Base-by-base conservation (phyloP, 2,888 invertebrate genomes). In the Argyresthia goedartella region DNA sequence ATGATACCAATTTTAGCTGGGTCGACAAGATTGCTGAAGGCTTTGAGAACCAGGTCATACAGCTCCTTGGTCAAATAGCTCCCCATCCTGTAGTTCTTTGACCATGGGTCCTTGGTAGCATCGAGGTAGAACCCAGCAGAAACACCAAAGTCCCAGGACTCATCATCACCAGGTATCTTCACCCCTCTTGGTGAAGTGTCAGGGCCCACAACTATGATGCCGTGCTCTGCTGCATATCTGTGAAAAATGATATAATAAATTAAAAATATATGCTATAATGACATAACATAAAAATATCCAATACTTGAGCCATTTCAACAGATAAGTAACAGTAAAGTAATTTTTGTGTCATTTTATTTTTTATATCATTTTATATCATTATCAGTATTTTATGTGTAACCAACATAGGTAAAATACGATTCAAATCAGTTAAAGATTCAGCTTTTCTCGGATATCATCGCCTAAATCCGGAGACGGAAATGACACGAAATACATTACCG, bases 51-150 rank as follows among this genome's bases (percentile, higher is more conserved):
- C 49, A 97, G 62, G 42, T 89, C 88, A 55, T 93, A 91, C 47
- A 98, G 81, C 80, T 98, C 98, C 53, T 90, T 89, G 8, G 95
- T 95, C n/a, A 99, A 84, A 65, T 99, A 99, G 56, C 93, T 94
- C 66, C 91, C 98, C 99, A 99, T 99, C 64, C 92, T 90, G 72
- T 98, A 99, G 84, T 99, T 91, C 35, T 89, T 91, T 39, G 92
- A 91, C 98, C 98, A 99, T 14, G 96, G 96, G n/a, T 93, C 92
- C 62, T 92, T 88, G 0, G 92, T 91, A 6, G 99, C 97, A 85
- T 99, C 94, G 1, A 99, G 87, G 76, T 99, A 99, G 77, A 98
- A 98, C 0, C 98, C 97, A 56, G 99, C 99, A 7, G 95, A 95
- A 9, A 93, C 92, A 34, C 99, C 99, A 81, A 99, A 97, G 78